Conservation (phyloP, 1,140 invertebrate species). For the Eupeodes corollae region DNA sequence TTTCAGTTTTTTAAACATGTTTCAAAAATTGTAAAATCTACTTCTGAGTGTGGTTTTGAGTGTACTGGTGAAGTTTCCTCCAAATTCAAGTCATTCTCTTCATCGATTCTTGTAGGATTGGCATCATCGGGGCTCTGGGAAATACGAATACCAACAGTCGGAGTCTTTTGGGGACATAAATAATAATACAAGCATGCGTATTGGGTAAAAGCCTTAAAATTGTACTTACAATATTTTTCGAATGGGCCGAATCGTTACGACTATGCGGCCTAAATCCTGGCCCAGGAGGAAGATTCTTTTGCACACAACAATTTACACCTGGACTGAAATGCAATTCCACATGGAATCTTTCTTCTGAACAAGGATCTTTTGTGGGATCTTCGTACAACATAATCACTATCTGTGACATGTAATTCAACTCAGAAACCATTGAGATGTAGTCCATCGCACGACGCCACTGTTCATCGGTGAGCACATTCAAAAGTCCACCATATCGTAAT, state of each 20-base stretch:
- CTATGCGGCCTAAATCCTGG: slow-evolving; percentile 88
- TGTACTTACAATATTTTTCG: slow-evolving; percentile 37
- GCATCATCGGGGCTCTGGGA: slow-evolving; percentile 23
- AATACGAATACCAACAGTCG: slow-evolving; percentile 1
- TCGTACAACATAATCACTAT: slow-evolving; percentile 99
- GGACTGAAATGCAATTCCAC: slow-evolving; percentile 97
- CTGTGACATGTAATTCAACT: slow-evolving; percentile 99
- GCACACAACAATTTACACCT: slow-evolving; percentile 89
- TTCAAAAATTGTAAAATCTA: neutral
- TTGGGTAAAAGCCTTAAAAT: neutral
- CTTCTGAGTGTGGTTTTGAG: slow-evolving; percentile 12
- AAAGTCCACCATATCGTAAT: slow-evolving; percentile 82
- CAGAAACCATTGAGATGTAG: slow-evolving; percentile 92
- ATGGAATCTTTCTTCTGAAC: slow-evolving; percentile 84
- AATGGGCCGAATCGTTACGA: slow-evolving; percentile 60
- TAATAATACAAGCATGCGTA: neutral
- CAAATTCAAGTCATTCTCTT: slow-evolving; percentile 43
- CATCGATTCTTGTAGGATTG: slow-evolving; percentile 53
- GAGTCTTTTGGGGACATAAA: neutral
- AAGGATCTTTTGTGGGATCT: slow-evolving; percentile 90
- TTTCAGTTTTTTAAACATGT: neutral
- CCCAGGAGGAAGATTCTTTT: slow-evolving; percentile 84
- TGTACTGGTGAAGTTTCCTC: slow-evolving; percentile 14
- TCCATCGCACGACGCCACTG: slow-evolving; percentile 98
- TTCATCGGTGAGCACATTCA: slow-evolving; percentile 84